These are phyloP conservation scores for Bradypus variegatus DNA, from an alignment of 2,797 vertebrate species.

Conservation along the genomic window DNA sequence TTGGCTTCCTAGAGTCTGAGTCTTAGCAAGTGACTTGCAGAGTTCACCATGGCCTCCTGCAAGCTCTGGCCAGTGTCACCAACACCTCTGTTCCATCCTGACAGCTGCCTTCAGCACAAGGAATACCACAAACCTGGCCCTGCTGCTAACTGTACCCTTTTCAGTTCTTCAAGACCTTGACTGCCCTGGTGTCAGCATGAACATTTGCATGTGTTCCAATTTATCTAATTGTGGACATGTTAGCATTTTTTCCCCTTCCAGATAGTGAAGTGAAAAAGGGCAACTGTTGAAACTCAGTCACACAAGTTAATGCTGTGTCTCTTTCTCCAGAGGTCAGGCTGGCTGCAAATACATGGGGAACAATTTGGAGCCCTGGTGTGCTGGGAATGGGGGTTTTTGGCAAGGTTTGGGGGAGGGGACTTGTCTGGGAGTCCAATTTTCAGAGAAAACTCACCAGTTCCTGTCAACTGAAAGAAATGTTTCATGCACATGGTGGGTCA, in stretches of 20 bases:
- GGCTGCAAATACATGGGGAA: slow-evolving; percentile 32
- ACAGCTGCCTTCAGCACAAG: slow-evolving; percentile 49
- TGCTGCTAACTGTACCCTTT: slow-evolving; percentile 9
- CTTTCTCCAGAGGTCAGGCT: slow-evolving; percentile 36
- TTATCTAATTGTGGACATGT: slow-evolving; percentile 46
- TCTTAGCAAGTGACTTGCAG: slow-evolving; percentile 40
- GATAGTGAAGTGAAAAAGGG: slow-evolving; percentile 55
- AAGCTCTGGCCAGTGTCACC: slow-evolving; percentile 56
- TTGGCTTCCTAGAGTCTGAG: slow-evolving; percentile 5
- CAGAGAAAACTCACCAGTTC: slow-evolving; percentile 63
- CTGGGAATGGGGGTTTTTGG: slow-evolving; percentile 23
- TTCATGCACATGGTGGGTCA: slow-evolving; percentile 67
- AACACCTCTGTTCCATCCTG: slow-evolving; percentile 52
- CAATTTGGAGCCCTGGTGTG: slow-evolving; percentile 52
- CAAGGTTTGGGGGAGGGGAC: slow-evolving; percentile 46
- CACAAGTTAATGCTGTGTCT: slow-evolving; percentile 35
- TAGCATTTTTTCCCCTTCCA: slow-evolving; percentile 45
- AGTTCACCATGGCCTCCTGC: background rate
- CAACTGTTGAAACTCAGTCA: slow-evolving; percentile 40
- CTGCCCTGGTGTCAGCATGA: slow-evolving; percentile 22
- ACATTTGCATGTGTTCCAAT: slow-evolving; percentile 50
- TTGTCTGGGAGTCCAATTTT: slow-evolving; percentile 57
- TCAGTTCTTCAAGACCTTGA: slow-evolving; percentile 27
- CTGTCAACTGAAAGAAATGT: slow-evolving; percentile 62
- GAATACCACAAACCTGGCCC: slow-evolving; percentile 39